Evolutionary conservation across 2,888 invertebrate species (phyloP).

Genomic region (Philereme vetulata): DNA sequence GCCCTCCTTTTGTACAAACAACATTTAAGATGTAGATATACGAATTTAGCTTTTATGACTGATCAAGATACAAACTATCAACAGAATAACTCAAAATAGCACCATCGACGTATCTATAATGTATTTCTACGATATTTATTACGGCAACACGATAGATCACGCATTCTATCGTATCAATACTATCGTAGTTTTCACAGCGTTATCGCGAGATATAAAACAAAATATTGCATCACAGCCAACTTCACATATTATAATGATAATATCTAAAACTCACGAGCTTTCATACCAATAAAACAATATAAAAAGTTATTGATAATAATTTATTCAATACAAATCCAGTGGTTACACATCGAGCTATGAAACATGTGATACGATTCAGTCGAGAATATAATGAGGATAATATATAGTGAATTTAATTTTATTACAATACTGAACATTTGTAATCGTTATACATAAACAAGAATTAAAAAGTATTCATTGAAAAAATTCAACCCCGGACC

Average conservation of each 20-base stretch:
- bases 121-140: slow-evolving; percentile 38
- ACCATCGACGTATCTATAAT: slow-evolving; percentile 38
- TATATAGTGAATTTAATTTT: no score
- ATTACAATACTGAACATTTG: no score
- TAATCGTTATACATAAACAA: no score
- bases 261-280: slow-evolving; percentile 67
- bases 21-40: no score
- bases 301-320: slow-evolving; percentile 77
- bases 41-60: no score
- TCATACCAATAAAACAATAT: slow-evolving; percentile 79
- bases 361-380: slow-evolving; percentile 5
- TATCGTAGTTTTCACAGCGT: slow-evolving; percentile 33
- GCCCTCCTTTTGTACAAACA: no score
- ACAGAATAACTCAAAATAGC: slow-evolving; percentile 32
- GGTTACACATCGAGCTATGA: slow-evolving; percentile 30
- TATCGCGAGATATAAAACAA: slow-evolving; percentile 41
- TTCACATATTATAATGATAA: slow-evolving; percentile 57
- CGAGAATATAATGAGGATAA: no score
- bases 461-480: no score
- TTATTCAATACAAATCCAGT: slow-evolving; percentile 64
- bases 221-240: slow-evolving; percentile 63
- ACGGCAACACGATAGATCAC: slow-evolving; percentile 33
- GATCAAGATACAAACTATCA: slow-evolving; percentile 17
- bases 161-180: slow-evolving; percentile 27
- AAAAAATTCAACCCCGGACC: no score